These are phyloP conservation scores for Nymphalis io DNA, from an alignment of 1,140 invertebrate genomes.

Conservation along the genomic window DNA sequence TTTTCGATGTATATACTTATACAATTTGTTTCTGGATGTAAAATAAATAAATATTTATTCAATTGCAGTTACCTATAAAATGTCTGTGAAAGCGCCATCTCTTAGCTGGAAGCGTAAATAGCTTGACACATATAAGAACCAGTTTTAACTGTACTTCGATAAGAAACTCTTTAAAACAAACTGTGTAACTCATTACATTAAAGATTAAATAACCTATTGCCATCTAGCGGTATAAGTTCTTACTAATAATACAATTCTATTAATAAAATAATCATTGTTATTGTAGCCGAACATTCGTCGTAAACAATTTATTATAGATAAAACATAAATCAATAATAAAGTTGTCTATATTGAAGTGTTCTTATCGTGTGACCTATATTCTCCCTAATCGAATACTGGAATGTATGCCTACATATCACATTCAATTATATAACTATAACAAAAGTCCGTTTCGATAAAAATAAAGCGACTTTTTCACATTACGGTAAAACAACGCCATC, in stretches of 20 bases:
- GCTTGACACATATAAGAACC: constrained; percentile 54
- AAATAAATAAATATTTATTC: too few relatives aligned
- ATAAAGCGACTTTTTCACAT: constrained; percentile 30
- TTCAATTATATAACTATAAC: constrained; percentile 11
- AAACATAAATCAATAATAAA: constrained; percentile 43
- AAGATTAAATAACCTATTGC: constrained; percentile 36
- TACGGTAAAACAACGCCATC: constrained; percentile 60
- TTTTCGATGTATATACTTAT: too few relatives aligned
- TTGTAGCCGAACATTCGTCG: not conserved
- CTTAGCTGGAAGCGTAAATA: constrained; percentile 42
- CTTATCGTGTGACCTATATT: constrained; percentile 52
- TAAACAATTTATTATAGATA: constrained; percentile 30
- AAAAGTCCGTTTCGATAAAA: constrained; percentile 8
- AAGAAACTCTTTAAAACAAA: constrained; percentile 11
- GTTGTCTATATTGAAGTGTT: constrained; percentile 34
- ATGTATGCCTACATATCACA: not conserved
- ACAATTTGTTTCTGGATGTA: too few relatives aligned
- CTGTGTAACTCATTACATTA: constrained; percentile 3
- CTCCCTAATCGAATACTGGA: constrained; percentile 40
- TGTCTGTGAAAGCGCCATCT: constrained; percentile 47
- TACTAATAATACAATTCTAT: constrained; percentile 7
- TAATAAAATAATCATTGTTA: constrained; percentile 5
- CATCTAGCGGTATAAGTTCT: constrained; percentile 43
- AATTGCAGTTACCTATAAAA: too few relatives aligned
- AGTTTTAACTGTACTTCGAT: constrained; percentile 30